Evolutionary conservation across 2,113 vertebrate genomes (phyloP), one percentile per base, ranked within the genome.

Genomic region (Entomyzon cyanotis): DNA sequence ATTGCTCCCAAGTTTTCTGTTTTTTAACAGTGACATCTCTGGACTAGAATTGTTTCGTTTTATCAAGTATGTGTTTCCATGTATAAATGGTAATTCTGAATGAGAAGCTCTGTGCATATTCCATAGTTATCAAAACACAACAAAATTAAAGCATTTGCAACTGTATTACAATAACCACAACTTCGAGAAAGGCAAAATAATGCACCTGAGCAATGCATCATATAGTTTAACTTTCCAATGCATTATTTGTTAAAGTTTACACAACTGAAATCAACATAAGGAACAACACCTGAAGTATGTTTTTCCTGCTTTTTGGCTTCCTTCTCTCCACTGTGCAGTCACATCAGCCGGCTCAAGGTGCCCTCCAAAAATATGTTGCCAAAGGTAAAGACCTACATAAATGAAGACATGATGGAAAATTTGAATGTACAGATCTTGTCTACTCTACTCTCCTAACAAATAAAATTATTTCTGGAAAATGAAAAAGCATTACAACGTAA

Each of bases 351-450:
- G 99, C 64, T 98, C 98, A 92, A 99, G 98, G 3, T 95, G 97
- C 28, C 98, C 99, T 94, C 98, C 99, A 89, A 99, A 98, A 97
- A 99, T 98, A 96, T 99, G 99, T 30, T 99, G 98, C 99, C 99
- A 99, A 76, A 99, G 98, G 93, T 99, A 99, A 89, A 99, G 98
- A 55, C 99, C 99, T 98, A 95, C 37, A 80, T 35, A 95, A 94
- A 95, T 67, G 52, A 82, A 96, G 42, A 92, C 8, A 87, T 1
- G 14, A 77, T 44, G 25, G 49, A 84, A 13, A 95, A 87, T 35
- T 35, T 84, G 23, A 95, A 88, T 18, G 28, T 12, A 60, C 1
- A 4, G 9, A 64, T 85, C 37, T 68, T 85, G 18, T 23, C 24
- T 33, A 31, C 7, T 60, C 7, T 49, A 25, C 3, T 9, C 4